Base-by-base conservation (phyloP, 2,888 invertebrate species). In the Limnephilus auricula region DNA sequence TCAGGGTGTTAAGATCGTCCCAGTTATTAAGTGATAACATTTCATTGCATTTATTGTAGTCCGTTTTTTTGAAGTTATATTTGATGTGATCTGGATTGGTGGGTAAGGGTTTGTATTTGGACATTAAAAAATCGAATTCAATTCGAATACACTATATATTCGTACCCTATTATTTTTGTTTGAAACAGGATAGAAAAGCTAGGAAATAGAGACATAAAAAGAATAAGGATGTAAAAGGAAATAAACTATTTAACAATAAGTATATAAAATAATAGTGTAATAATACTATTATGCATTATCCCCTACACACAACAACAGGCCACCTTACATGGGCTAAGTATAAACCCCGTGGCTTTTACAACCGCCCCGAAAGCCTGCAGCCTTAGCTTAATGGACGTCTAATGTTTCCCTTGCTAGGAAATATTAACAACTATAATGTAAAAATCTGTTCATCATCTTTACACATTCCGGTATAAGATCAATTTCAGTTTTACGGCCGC, bases 381-480 rank as follows among this genome's bases (percentile, higher is more conserved):
- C 87, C 32, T 65, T 31, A 87, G 78, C 87, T 87, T 87, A 87
- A 87, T 87, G 87, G 87, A 78, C 78, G 34, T 34, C 65, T 87
- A 87, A 87, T 87, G 87, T 87, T 87, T 87, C 34, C 40, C 78
- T 65, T 32, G 31, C 87, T 32, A 78, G 78, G 50, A 87, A 78
- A 78, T 87, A 87, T 87, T 87, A 78, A 87, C 87, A 87, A 78
- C 87, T 87, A 78, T 87, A 78, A 87, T 65, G 65, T 87, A 87
- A 87, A 87, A 87, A 65, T 65, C 87, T 87, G 87, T 87, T 87
- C 87, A 87, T 87, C 31, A 87, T 87, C 87, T 32, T 87, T 31
- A 78, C 87, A 50, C 65, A 34, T 87, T 87, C 34, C 30, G n/a
- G 85, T 45, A 65, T 32, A 87, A 50, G 87, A 87, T 65, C 87